Conservation (phyloP, 2,113 vertebrate species). For the Oncorhynchus mykiss region DNA sequence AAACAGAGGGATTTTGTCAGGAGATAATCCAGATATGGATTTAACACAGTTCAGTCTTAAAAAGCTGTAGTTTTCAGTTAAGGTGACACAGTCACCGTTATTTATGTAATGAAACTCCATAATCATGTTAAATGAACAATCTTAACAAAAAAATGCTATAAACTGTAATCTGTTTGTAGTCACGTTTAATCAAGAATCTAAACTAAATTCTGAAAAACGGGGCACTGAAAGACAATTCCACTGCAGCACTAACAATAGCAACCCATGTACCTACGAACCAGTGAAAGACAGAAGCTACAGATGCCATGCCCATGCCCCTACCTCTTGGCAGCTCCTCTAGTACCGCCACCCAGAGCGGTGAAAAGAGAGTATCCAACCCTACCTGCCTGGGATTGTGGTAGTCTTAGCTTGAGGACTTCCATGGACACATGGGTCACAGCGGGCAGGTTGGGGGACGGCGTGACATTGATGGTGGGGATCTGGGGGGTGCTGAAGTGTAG, state of each 20-base stretch:
- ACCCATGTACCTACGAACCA: no score
- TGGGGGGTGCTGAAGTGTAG: conserved; percentile 58
- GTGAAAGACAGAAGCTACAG: no score
- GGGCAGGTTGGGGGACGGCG: conserved; percentile 70
- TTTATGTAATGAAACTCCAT: conserved; percentile 14
- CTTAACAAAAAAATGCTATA: not conserved
- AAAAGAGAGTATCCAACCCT: not conserved
- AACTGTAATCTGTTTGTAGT: not conserved
- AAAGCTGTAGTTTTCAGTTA: conserved; percentile 49
- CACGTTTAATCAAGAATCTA: conserved; percentile 14
- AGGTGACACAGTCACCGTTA: conserved; percentile 38
- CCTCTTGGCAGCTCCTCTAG: no score
- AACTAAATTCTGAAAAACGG: not conserved
- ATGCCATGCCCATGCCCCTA: no score
- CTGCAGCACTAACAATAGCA: no score
- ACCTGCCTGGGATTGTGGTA: not conserved
- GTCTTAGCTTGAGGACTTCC: conserved; percentile 88
- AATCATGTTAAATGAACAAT: not conserved
- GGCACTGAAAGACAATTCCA: no score
- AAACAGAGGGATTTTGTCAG: conserved; percentile 74
- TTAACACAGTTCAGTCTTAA: conserved; percentile 62
- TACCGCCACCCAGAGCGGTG: not conserved
- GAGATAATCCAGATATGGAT: conserved; percentile 71
- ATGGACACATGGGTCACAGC: conserved; percentile 79
- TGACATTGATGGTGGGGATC: conserved; percentile 80